Percentiles rank a stretch among this genome's conserved stretches.
phyloP scores from a whole-genome alignment of 2,797 vertebrate species.

The Mormyrops attenuatus region DNA sequence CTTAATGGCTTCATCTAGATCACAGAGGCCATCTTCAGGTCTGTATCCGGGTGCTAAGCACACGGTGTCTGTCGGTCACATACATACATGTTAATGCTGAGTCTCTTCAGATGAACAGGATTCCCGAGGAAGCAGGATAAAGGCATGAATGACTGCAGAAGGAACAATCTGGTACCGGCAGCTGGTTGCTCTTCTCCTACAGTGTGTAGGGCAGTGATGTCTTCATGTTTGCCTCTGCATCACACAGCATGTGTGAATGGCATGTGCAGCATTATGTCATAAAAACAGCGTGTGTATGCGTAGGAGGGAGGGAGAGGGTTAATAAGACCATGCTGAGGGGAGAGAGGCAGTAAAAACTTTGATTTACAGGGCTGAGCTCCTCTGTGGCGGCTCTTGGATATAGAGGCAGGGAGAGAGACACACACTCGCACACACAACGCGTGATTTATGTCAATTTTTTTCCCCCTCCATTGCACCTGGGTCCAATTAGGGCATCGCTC shows the following conservation, averaged over 20 bases:
- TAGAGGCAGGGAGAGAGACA: background rate
- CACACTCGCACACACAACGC: background rate
- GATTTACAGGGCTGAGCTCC: constrained; percentile 58
- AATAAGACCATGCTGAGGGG: constrained; percentile 23
- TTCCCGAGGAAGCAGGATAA: background rate
- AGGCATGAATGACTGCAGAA: background rate
- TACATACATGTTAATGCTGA: background rate
- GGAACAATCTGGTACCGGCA: background rate
- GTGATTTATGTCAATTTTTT: background rate
- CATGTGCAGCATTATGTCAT: background rate
- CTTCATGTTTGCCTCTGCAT: background rate
- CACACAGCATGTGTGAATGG: background rate
- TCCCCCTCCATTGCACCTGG: background rate
- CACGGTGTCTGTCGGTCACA: background rate
- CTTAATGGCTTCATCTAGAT: background rate
- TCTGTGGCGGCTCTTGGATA: background rate
- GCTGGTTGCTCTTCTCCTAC: background rate
- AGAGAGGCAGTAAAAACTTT: constrained; percentile 54
- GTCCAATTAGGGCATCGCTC: background rate
- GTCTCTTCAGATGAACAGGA: background rate
- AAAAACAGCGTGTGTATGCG: constrained; percentile 10
- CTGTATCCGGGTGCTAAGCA: background rate
- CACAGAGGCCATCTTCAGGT: background rate
- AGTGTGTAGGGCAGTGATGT: background rate
- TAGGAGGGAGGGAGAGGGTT: constrained; percentile 23